These are phyloP conservation scores for Cisticola juncidis DNA, from an alignment of 2,113 vertebrate genomes.

Conservation along the genomic window DNA sequence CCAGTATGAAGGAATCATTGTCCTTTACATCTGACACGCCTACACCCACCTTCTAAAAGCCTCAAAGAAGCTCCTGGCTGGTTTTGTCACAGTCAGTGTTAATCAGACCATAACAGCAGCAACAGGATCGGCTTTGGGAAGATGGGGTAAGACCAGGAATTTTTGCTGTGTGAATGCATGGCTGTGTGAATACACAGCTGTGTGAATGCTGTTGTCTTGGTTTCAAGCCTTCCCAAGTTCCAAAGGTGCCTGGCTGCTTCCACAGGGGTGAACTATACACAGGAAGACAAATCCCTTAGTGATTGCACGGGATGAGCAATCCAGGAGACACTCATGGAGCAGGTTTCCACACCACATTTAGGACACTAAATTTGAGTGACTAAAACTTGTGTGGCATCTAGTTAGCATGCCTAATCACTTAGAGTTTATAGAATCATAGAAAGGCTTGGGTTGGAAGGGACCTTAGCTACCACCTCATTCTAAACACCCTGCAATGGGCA, in stretches of 20 bases:
- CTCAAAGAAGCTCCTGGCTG: background rate
- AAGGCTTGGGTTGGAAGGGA: background rate
- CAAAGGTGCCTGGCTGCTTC: background rate
- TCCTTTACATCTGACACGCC: background rate
- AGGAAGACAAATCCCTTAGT: accelerated
- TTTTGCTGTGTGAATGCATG: background rate
- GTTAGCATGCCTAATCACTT: background rate
- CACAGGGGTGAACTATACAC: background rate
- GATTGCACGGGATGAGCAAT: accelerated
- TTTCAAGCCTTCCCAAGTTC: background rate
- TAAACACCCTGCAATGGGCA: background rate
- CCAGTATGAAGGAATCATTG: background rate
- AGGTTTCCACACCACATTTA: background rate
- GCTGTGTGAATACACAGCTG: background rate
- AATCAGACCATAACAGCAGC: background rate
- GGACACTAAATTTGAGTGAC: background rate
- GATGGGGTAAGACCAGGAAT: background rate
- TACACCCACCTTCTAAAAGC: accelerated
- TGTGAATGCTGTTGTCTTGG: background rate
- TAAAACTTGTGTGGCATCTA: background rate
- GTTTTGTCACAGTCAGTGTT: background rate
- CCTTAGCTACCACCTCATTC: background rate
- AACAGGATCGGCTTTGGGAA: background rate
- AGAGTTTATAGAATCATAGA: background rate
- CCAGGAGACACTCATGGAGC: background rate